Conservation (phyloP, 2,888 invertebrate species). For the Chloromyia formosa region DNA sequence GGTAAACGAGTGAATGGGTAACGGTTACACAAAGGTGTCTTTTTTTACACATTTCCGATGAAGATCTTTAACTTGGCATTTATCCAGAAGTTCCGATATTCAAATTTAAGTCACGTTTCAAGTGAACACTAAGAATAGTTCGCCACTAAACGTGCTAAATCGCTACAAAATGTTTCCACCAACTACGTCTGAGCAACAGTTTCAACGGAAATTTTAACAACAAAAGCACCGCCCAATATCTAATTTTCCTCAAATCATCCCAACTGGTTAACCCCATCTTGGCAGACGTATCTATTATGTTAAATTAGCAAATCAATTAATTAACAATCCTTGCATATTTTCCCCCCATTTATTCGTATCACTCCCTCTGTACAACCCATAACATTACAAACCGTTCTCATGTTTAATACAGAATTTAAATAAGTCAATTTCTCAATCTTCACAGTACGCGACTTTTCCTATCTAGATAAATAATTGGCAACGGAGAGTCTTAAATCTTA, state of each 20-base stretch:
- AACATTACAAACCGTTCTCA: slow-evolving; percentile 13
- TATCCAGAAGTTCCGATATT: slow-evolving; percentile 7
- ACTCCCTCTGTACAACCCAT: background rate
- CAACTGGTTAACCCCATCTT: no score
- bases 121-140: background rate
- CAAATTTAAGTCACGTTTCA: slow-evolving; percentile 35
- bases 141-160: background rate
- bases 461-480: slow-evolving; percentile 42
- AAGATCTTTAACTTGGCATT: slow-evolving; percentile 34
- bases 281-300: background rate
- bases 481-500: slow-evolving; percentile 42
- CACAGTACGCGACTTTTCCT: slow-evolving; percentile 37
- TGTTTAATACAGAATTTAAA: slow-evolving; percentile 30
- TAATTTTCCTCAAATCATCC: no score
- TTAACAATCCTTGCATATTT: slow-evolving; percentile 38
- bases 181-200: no score
- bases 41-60: slow-evolving; percentile 39
- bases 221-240: no score
- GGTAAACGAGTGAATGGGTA: background rate
- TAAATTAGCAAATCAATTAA: slow-evolving; percentile 44
- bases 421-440: slow-evolving; percentile 40
- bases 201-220: background rate
- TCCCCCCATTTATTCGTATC: slow-evolving; percentile 9
- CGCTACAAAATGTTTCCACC: background rate
- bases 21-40: slow-evolving; percentile 40